Evolutionary conservation across 2,113 vertebrate genomes (phyloP), one percentile per base, ranked within the genome.

Genomic region (Tylochromis polylepis): DNA sequence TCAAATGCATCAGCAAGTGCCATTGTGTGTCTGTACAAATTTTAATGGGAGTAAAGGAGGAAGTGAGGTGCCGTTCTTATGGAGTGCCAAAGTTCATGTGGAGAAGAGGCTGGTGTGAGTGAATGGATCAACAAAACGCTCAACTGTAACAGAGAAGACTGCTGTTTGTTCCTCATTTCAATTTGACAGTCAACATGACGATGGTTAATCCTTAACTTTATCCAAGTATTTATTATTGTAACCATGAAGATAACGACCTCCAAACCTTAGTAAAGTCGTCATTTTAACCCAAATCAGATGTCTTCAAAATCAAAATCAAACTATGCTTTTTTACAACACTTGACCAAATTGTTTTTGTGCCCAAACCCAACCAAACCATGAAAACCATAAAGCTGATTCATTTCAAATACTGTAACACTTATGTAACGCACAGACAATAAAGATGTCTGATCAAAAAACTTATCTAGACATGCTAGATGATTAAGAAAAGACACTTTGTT

Each of bases 391-490:
- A 29, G 38, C 2, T 0, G 20, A 67, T 49, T 38, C 34, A 65
- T n/a, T 41, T 12, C 11, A 67, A 51, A 51, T 2, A 51, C 70
- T 51, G 2, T 20, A 31, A 75, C 16, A 51, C 43, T 18, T 20
- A 5, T 77, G 24, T 51, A 5, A 31, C 2, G 0, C 0, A 1
- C 10, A 20, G 70, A 51, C 5, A 77, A 5, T 2, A 20, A 29
- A 77, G 16, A 16, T 49, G 24, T 51, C 15, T 31, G 24, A 29
- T 51, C 24, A 51, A 49, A 51, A 43, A 75, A 27, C 4, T 0
- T 31, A 49, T 10, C 2, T 51, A 75, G 60, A 65, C 16, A 1
- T 18, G 8, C 15, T 18, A 12, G 16, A 75, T 51, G 24, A 75
- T 49, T 65, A 46, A 46, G 3, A 29, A 75, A 53, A 53, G 10